Evolutionary conservation across 2,888 invertebrate genomes (phyloP).

Genomic region (Euspilapteryx auroguttella): DNA sequence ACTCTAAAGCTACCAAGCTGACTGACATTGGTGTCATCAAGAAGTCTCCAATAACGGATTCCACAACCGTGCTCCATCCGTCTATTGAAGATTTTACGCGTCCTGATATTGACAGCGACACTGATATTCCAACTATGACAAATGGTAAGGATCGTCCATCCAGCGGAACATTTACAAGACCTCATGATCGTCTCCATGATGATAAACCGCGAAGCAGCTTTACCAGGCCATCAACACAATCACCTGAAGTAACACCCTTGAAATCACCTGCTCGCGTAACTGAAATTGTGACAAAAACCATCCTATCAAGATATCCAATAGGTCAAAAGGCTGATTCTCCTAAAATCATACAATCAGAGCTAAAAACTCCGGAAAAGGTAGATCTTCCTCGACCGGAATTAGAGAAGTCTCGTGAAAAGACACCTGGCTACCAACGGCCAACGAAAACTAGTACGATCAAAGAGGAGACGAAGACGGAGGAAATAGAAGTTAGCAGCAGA

Average conservation of each 20-base stretch:
- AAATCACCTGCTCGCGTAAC: slow-evolving; percentile 5
- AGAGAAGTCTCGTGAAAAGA: too few species aligned
- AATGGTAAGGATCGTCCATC: slow-evolving; percentile 13
- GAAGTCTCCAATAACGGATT: slow-evolving; percentile 26
- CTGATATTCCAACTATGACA: slow-evolving; percentile 13
- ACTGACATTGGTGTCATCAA: slow-evolving; percentile 51
- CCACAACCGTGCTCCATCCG: slow-evolving; percentile 18
- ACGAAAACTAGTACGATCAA: slow-evolving; percentile 40
- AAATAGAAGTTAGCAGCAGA: slow-evolving; percentile 45
- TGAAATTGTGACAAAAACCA: slow-evolving; percentile 15
- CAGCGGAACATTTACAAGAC: slow-evolving; percentile 13
- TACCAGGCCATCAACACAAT: slow-evolving; percentile 15
- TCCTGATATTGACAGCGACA: slow-evolving; percentile 19
- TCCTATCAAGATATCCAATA: slow-evolving; percentile 17
- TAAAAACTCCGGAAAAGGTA: slow-evolving; percentile 13
- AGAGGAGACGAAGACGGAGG: slow-evolving; percentile 32
- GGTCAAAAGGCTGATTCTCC: slow-evolving; percentile 23
- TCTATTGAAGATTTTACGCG: slow-evolving; percentile 19
- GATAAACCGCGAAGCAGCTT: slow-evolving; percentile 22
- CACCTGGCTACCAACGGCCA: slow-evolving; percentile 27
- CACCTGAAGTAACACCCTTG: slow-evolving; percentile 16
- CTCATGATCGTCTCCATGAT: slow-evolving; percentile 12
- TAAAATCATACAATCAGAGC: slow-evolving; percentile 14
- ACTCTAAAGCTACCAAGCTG: slow-evolving; percentile 30
- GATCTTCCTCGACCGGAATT: too few species aligned